Percentiles rank a stretch among this genome's conserved stretches.
Evolutionary conservation across 2,888 invertebrate genomes (phyloP).

Genomic region (Drosophila phalerata): DNA sequence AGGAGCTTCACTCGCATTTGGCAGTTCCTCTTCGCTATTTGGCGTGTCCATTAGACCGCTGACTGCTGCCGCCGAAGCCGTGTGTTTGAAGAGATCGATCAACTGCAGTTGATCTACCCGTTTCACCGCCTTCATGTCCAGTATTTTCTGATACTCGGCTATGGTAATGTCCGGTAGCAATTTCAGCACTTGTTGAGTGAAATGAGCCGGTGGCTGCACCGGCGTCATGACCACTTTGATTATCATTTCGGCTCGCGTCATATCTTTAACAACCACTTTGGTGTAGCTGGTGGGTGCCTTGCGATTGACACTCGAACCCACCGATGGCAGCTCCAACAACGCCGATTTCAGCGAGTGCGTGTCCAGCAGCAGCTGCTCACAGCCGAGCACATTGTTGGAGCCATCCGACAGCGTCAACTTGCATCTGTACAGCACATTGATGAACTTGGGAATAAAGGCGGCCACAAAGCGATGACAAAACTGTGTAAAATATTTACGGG

Average conservation of each 20-base stretch:
- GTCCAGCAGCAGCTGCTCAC: conserved; percentile 97
- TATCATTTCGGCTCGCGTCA: conserved; percentile 99
- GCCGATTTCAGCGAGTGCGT: conserved; percentile 98
- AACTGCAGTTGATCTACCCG: conserved; percentile 87
- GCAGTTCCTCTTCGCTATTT: conserved; percentile 50
- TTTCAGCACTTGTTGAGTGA: conserved; percentile 95
- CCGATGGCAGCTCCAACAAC: conserved; percentile 96
- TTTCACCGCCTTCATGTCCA: conserved; percentile 96
- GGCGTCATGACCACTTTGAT: conserved; percentile 99
- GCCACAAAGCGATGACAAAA: conserved; percentile 98
- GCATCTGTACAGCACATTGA: conserved; percentile 95
- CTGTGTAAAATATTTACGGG: conserved; percentile 98
- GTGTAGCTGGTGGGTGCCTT: conserved; percentile 96
- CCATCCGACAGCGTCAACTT: conserved; percentile 89
- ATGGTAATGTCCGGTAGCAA: conserved; percentile 95
- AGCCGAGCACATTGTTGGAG: conserved; percentile 89
- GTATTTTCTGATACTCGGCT: conserved; percentile 96
- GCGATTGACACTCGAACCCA: conserved; percentile 94
- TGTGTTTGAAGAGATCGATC: conserved; percentile 87
- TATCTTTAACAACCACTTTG: conserved; percentile 91
- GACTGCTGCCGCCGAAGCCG: conserved; percentile 79
- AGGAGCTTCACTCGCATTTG: conserved; percentile 16
- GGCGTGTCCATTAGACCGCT: conserved; percentile 57
- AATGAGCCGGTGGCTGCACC: conserved; percentile 90
- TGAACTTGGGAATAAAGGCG: conserved; percentile 97